These are phyloP conservation scores for Onychomys arenicola DNA, from an alignment of 2,797 vertebrate species.

Conservation along the genomic window DNA sequence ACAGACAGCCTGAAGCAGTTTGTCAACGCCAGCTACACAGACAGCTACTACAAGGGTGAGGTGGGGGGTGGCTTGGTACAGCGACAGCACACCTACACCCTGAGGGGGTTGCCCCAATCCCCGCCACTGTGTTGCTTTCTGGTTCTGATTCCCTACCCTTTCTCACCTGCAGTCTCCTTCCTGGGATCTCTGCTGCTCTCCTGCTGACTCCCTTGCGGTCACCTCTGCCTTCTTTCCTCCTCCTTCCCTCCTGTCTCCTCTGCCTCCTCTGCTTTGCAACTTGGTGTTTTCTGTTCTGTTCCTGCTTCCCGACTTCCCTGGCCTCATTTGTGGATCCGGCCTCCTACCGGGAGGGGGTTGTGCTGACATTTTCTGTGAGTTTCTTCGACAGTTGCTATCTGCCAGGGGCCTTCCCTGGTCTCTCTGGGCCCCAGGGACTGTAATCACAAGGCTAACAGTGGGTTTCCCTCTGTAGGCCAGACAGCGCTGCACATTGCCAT, in stretches of 20 bases:
- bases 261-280: neutral
- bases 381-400: neutral
- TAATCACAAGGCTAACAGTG: neutral
- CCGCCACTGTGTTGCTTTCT: neutral
- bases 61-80: neutral
- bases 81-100: neutral
- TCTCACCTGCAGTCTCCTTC: neutral
- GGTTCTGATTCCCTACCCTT: neutral
- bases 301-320: neutral
- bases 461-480: constrained; percentile 89
- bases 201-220: neutral
- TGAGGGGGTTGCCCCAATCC: neutral
- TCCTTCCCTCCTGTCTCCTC: neutral
- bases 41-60: constrained; percentile 94
- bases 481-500: constrained; percentile 97
- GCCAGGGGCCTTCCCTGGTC: neutral
- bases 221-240: neutral
- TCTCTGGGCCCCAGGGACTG: neutral
- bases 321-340: neutral
- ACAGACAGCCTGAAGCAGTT: constrained; percentile 91
- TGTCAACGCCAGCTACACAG: constrained; percentile 93
- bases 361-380: neutral
- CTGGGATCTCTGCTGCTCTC: neutral
- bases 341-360: neutral
- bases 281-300: neutral